phyloP scores from a whole-genome alignment of 2,797 vertebrate species.

The Catamblyrhynchus diadema region DNA sequence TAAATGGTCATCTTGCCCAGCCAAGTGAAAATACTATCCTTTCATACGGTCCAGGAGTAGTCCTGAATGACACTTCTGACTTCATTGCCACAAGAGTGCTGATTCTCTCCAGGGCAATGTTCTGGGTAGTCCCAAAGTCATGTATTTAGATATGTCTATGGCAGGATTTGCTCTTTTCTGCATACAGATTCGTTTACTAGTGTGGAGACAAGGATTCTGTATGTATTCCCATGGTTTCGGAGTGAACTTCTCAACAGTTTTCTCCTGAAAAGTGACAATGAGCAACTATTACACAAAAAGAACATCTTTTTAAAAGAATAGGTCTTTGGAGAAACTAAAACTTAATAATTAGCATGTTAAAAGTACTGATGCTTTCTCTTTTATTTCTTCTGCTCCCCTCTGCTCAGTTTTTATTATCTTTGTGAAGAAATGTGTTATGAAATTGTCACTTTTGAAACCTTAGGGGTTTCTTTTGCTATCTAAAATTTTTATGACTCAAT shows the following conservation, averaged over 20 bases:
- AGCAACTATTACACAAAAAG: neutral
- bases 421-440: neutral
- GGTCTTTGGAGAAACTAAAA: neutral
- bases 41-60: neutral
- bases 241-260: neutral
- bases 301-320: neutral
- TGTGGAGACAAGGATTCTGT: neutral
- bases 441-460: conserved; percentile 12
- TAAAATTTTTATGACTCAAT: conserved; percentile 18
- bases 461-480: neutral
- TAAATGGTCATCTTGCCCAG: neutral
- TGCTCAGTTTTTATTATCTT: neutral
- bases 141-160: neutral
- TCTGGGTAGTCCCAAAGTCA: accelerated
- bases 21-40: neutral
- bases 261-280: neutral
- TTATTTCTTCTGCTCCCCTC: neutral
- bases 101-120: neutral
- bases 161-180: neutral
- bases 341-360: neutral
- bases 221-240: neutral
- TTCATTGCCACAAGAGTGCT: neutral
- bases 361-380: neutral
- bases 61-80: neutral
- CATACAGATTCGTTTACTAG: neutral